A percentile compares a stretch with the other conserved stretches of the same genome.
phyloP scores from a whole-genome alignment of 2,113 vertebrate genomes.

The Phainopepla nitens region DNA sequence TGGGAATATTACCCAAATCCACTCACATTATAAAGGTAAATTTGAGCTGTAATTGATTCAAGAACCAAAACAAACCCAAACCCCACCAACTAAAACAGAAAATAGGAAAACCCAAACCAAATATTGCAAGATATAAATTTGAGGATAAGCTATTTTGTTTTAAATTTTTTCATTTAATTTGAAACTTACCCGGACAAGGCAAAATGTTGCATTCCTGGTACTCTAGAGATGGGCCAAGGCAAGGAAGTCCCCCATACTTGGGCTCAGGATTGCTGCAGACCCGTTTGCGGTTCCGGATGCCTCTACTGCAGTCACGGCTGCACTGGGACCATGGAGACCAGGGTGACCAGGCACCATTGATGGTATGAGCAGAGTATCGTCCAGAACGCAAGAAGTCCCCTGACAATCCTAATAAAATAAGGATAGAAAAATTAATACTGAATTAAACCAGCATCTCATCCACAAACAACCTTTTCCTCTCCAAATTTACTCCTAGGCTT shows the following conservation, averaged over 20 bases:
- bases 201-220: conserved; percentile 96
- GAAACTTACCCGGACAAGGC: conserved; percentile 88
- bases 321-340: conserved; percentile 95
- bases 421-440: background rate
- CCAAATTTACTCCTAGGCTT: background rate
- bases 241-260: conserved; percentile 87
- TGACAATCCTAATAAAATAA: conserved; percentile 58
- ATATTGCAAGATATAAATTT: background rate
- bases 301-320: conserved; percentile 91
- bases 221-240: conserved; percentile 85
- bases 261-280: conserved; percentile 92
- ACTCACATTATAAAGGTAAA: background rate
- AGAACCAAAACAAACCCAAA: background rate
- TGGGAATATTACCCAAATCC: background rate
- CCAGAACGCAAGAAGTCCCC: conserved; percentile 89
- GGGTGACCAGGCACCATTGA: conserved; percentile 91
- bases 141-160: background rate
- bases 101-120: background rate
- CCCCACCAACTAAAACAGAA: background rate
- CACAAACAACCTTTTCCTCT: background rate
- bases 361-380: conserved; percentile 81
- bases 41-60: background rate
- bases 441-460: background rate
- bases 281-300: conserved; percentile 89
- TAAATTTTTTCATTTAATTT: background rate